Evolutionary conservation across 2,888 invertebrate genomes (phyloP), one percentile per base, ranked within the genome.

Genomic region (Archaeoteleia sp.): DNA sequence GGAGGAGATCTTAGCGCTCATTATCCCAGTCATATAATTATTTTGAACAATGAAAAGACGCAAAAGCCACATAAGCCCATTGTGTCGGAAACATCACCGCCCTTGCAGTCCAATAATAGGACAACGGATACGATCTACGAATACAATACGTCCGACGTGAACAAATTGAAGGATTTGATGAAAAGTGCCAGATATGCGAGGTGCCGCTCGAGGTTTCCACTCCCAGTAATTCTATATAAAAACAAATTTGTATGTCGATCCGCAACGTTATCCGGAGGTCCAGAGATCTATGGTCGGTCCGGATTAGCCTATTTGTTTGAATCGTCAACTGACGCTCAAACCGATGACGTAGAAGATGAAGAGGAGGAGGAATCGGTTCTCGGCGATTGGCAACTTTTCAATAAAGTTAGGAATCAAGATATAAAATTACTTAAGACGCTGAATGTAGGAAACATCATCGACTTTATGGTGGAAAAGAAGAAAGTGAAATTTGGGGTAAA

Each of bases 401-500:
- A 91, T 79, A 87, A 88, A 78, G 89, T 91, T 48, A 86, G 92
- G 48, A 88, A 87, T 71, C 88, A 89, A 69, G 94, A 94, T 80
- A 92, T 93, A 48, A 88, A 90, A 73, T 85, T 94, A 37, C 84
- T 94, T 25, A 91, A 91, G 81, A 87, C 88, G 12, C 87, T 93
- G 23, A 90, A 91, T 75, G 91, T 94, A 9, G 89, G 88, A 51
- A 91, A 91, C 45, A 94, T 94, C 75, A 89, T 92, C 67, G 94
- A 94, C 85, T 89, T 94, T 49, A 94, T 94, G 94, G 93, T 94
- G 5, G 94, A 94, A 81, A 92, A 93, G 80, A 92, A 92, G 78
- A 94, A 94, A 87, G 91, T 93, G 30, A 94, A 94, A 86, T 94
- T 90, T 86, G 91, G 91, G 65, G 86, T 94, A 86, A 90, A 92